Evolutionary conservation across 23 tunicate species (phyloP).

Genomic region (Styela clava): DNA sequence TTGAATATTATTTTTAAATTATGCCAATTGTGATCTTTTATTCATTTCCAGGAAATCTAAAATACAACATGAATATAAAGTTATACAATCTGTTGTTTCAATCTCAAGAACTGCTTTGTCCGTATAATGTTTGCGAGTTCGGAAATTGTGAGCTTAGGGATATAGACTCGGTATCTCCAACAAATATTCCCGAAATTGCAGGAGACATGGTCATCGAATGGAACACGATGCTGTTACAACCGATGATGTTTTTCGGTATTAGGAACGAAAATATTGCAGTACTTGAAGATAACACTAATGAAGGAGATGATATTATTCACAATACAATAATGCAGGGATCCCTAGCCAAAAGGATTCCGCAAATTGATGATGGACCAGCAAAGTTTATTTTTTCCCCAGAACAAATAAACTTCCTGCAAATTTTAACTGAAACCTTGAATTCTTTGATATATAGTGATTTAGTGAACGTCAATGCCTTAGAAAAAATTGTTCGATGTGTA

Average conservation of each 20-base stretch:
- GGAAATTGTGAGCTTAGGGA: background rate
- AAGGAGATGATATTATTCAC: background rate
- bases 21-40: background rate
- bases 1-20: no score
- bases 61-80: background rate
- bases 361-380: background rate
- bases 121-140: background rate
- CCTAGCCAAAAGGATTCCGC: background rate
- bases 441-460: background rate
- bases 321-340: background rate
- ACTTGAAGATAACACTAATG: background rate
- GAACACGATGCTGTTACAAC: background rate
- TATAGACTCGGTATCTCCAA: background rate
- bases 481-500: background rate
- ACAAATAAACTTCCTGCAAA: background rate
- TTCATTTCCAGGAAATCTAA: background rate
- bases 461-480: background rate
- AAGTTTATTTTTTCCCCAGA: background rate
- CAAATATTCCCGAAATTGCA: background rate
- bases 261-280: background rate
- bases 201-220: background rate
- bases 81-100: background rate
- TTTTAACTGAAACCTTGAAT: background rate
- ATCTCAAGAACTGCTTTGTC: background rate
- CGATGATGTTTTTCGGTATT: background rate